Percentiles rank a stretch among this genome's conserved stretches.
Conservation (phyloP, 2,797 vertebrate genomes). For the Balearica regulorum region DNA sequence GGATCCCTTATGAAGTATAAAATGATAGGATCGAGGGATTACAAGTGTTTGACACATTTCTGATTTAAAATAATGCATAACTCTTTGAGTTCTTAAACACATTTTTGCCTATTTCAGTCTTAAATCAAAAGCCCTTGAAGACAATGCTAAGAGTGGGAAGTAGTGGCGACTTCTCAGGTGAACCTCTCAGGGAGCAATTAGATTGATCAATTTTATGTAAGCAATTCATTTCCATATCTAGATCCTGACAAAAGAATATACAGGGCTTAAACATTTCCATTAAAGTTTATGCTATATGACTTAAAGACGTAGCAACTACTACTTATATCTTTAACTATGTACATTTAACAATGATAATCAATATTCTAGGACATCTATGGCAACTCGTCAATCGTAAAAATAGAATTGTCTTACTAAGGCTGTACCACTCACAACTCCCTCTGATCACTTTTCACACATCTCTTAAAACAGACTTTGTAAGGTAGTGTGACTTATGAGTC, state of each 20-base stretch:
- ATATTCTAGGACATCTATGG: not conserved
- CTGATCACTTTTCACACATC: not conserved
- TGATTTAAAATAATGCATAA: slow-evolving; percentile 60
- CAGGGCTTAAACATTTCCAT: not conserved
- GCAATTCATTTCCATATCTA: not conserved
- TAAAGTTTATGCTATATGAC: not conserved
- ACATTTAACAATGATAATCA: not conserved
- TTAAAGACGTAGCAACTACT: not conserved
- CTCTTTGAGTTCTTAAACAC: slow-evolving; percentile 25
- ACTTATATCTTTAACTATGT: not conserved
- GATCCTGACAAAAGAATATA: not conserved
- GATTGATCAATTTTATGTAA: slow-evolving; percentile 24
- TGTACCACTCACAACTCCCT: not conserved
- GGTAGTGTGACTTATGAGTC: not conserved
- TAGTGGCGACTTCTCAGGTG: slow-evolving; percentile 7
- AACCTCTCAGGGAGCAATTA: slow-evolving; percentile 17
- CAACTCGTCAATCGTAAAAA: not conserved
- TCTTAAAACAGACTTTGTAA: not conserved
- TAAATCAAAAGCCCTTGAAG: slow-evolving; percentile 49
- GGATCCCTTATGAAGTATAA: slow-evolving; percentile 62
- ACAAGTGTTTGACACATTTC: slow-evolving; percentile 56
- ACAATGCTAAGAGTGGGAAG: slow-evolving; percentile 10
- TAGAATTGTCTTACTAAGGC: not conserved
- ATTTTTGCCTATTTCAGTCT: slow-evolving; percentile 44
- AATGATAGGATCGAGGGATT: slow-evolving; percentile 53